Percentiles rank a stretch among this genome's conserved stretches.
Conservation (phyloP, 2,797 vertebrate genomes). For the Phataginus tricuspis region DNA sequence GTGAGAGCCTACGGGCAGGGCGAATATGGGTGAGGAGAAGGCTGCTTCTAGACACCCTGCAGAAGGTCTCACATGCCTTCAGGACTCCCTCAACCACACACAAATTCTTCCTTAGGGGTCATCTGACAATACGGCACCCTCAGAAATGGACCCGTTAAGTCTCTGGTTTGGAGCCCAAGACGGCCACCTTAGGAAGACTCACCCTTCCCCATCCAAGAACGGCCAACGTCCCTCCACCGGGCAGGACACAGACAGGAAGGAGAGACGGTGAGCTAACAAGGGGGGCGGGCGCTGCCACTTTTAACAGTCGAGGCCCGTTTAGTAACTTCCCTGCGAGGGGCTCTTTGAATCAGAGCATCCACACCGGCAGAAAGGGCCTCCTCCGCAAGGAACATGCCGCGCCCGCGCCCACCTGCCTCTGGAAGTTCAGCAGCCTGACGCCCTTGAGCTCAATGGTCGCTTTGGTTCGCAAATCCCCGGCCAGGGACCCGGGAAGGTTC, state of each 20-base stretch:
- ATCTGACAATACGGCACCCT: not conserved
- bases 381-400: fast-evolving
- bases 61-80: not conserved
- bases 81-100: not conserved
- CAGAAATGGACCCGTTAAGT: not conserved
- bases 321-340: not conserved
- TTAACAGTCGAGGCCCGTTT: not conserved
- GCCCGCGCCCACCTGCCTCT: slow-evolving; percentile 91
- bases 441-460: slow-evolving; percentile 98
- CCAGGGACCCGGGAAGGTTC: slow-evolving; percentile 95
- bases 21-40: not conserved
- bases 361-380: not conserved
- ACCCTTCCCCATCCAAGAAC: not conserved
- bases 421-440: slow-evolving; percentile 95
- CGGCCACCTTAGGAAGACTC: not conserved
- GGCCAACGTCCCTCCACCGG: fast-evolving
- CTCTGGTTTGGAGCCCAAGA: not conserved
- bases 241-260: not conserved
- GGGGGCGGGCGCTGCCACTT: no score
- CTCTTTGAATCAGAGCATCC: not conserved
- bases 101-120: not conserved
- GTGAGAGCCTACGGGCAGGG: fast-evolving
- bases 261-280: fast-evolving
- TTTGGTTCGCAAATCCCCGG: slow-evolving; percentile 96
- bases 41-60: not conserved